Conservation (phyloP, 1,140 invertebrate species). For the Aphelenchoides avenae region DNA sequence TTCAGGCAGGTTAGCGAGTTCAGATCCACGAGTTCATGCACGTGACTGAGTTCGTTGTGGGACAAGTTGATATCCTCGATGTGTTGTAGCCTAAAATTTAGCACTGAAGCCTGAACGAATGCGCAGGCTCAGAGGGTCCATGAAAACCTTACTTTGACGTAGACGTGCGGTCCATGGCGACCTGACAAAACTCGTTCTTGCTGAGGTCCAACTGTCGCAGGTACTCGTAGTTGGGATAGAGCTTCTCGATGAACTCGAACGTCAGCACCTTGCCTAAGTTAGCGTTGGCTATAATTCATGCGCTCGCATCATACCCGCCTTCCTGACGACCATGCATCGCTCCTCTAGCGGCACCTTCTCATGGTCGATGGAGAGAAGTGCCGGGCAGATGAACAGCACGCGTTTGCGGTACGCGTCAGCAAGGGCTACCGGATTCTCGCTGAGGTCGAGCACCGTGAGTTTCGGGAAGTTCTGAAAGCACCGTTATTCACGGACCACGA, state of each 20-base stretch:
- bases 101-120: not conserved
- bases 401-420: constrained; percentile 23
- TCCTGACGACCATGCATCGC: constrained; percentile 22
- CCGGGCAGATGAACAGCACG: constrained; percentile 10
- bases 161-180: constrained; percentile 32
- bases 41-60: constrained; percentile 20
- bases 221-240: not conserved
- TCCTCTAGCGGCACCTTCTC: constrained; percentile 33
- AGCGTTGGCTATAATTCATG: not conserved
- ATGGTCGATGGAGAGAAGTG: constrained; percentile 18
- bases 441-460: constrained; percentile 22
- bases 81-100: constrained; percentile 28
- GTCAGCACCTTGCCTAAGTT: constrained; percentile 34
- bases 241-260: constrained; percentile 34
- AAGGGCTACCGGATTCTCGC: constrained; percentile 26
- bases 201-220: constrained; percentile 13
- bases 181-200: constrained; percentile 30
- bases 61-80: constrained; percentile 30
- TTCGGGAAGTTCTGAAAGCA: constrained; percentile 36
- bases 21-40: constrained; percentile 32
- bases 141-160: constrained; percentile 36
- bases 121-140: no score
- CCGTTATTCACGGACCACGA: no score
- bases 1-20: constrained; percentile 14
- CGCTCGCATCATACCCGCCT: constrained; percentile 4